phyloP scores from a whole-genome alignment of 2,888 invertebrate species.

The Cryptocephalus primarius region DNA sequence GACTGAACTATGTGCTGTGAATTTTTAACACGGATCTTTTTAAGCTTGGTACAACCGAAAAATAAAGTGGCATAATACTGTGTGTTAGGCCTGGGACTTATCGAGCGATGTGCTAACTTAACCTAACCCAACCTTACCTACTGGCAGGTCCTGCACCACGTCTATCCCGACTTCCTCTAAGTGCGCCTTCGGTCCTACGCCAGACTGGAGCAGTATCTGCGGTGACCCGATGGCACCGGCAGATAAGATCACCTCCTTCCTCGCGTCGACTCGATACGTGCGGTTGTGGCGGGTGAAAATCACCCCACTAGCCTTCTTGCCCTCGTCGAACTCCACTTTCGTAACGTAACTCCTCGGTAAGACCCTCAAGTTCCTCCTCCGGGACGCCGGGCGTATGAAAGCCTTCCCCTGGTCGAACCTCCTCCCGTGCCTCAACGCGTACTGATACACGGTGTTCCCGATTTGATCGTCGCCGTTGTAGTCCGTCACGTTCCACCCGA shows the following conservation, averaged over 20 bases:
- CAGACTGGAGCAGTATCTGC: constrained; percentile 73
- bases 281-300: constrained; percentile 50
- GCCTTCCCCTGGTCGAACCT: constrained; percentile 68
- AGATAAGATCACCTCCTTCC: constrained; percentile 62
- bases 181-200: constrained; percentile 56
- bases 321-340: constrained; percentile 46
- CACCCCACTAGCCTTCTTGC: constrained; percentile 51
- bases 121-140: constrained; percentile 47
- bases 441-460: constrained; percentile 57
- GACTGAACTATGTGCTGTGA: too few species aligned
- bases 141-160: constrained; percentile 53
- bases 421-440: constrained; percentile 54
- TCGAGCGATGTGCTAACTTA: too few species aligned
- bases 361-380: constrained; percentile 54
- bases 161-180: constrained; percentile 46
- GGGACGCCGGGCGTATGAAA: constrained; percentile 54
- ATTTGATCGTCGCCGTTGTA: constrained; percentile 51
- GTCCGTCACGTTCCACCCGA: constrained; percentile 57
- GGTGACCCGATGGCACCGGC: constrained; percentile 74
- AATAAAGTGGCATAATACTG: too few species aligned
- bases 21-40: too few species aligned
- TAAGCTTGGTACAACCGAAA: too few species aligned
- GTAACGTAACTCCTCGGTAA: constrained; percentile 57
- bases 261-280: constrained; percentile 38
- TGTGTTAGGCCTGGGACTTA: too few species aligned